Evolutionary conservation across 2,888 invertebrate genomes (phyloP), one percentile per base, ranked within the genome.

Genomic region (Leistus spinibarbis): DNA sequence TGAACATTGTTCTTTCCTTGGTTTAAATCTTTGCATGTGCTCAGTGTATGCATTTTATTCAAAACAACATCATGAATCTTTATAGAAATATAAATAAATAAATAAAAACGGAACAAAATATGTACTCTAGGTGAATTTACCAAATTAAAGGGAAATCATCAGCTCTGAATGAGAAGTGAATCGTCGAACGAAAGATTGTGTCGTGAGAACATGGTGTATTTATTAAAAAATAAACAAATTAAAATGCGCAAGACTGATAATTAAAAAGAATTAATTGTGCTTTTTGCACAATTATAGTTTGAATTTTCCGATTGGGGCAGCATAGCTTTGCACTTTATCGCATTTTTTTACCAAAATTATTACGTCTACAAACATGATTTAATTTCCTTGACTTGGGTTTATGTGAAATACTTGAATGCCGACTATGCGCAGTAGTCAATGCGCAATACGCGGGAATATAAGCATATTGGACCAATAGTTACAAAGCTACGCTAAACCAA

Each of bases 221-320:
- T 73, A 76, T 76, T 69, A 77, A 79, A 78, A 78, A 76, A 78
- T 80, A 80, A 80, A 40, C 40, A 40, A 40, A 40, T 40, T 40
- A 1, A 40, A 40, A 40, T 40, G 40, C 81, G 82, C 82, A 82
- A 83, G 83, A 84, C 83, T 83, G 83, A 82, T 40, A 40, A 10
- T 10, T 40, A 40, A 40, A 40, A 40, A 40, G 7, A 40, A 10
- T 40, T 40, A 3, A 40, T 10, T 10, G 40, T 40, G 40, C 13
- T 40, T 13, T 40, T 40, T 40, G 7, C 40, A 40, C 40, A 10
- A n/a, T 40, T 40, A 5, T 40, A 40, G 5, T 40, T 40, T 7
- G 5, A 4, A 10, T 40, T 2, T 40, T 40, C 40, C 7, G 40
- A 2, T 40, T 7, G 40, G 5, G 7, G 81, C 81, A 81, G 81